phyloP scores from a whole-genome alignment of 2,797 vertebrate genomes.

The Trachurus trachurus region DNA sequence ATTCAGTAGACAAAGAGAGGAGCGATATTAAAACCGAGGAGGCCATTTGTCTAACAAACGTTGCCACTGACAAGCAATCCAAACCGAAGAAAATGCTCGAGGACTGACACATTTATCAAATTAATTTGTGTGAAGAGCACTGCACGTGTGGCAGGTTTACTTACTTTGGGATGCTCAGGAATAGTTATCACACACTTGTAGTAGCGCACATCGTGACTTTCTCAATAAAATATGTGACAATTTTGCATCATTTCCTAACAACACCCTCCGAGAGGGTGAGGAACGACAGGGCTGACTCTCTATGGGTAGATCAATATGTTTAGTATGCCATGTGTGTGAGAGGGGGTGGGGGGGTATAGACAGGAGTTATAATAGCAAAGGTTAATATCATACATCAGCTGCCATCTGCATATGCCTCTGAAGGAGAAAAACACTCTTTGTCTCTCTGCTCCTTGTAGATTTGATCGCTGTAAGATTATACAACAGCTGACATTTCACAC shows the following conservation, averaged over 20 bases:
- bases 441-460: conserved; percentile 45
- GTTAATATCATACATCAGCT: conserved; percentile 82
- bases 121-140: conserved; percentile 72
- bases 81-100: conserved; percentile 57
- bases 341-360: conserved; percentile 41
- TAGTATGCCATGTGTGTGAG: conserved; percentile 60
- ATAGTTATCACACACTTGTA: conserved; percentile 46
- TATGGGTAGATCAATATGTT: conserved; percentile 75
- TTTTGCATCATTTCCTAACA: conserved; percentile 56
- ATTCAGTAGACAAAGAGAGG: conserved; percentile 69
- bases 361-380: conserved; percentile 77
- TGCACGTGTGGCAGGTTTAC: conserved; percentile 57
- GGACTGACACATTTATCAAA: conserved; percentile 73
- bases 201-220: conserved; percentile 38
- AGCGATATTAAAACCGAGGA: conserved; percentile 59
- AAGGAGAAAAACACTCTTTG: conserved; percentile 66
- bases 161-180: conserved; percentile 32
- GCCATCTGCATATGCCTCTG: conserved; percentile 68
- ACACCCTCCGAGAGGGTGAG: conserved; percentile 30
- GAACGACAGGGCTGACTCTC: conserved; percentile 47
- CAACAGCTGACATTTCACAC: conserved; percentile 69
- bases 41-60: conserved; percentile 74
- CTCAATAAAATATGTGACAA: conserved; percentile 42
- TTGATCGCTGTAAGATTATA: conserved; percentile 71
- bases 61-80: conserved; percentile 73